A percentile compares a stretch with the other conserved stretches of the same genome.
These are phyloP conservation scores for Callospermophilus lateralis DNA, from an alignment of 2,113 vertebrate species.

Conservation along the genomic window DNA sequence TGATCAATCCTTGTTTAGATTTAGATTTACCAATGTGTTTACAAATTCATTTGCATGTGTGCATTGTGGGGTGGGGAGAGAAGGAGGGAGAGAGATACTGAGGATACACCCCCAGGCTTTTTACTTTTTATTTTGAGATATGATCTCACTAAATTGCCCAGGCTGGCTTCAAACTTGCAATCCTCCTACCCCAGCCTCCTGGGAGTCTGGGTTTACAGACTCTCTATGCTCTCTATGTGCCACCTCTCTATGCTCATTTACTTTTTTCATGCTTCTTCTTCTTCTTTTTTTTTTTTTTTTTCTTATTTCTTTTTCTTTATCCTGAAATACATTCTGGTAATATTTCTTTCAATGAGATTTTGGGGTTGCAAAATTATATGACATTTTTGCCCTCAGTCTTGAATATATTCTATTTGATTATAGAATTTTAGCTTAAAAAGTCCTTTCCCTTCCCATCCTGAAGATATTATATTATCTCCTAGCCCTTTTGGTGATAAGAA, in stretches of 20 bases:
- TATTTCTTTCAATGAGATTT: not conserved
- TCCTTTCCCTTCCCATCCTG: not conserved
- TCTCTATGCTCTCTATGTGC: too few relatives aligned
- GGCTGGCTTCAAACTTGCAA: too few relatives aligned
- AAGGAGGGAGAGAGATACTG: too few relatives aligned
- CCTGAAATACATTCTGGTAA: not conserved
- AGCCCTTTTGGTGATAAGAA: not conserved
- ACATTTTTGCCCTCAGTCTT: not conserved
- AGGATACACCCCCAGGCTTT: too few relatives aligned
- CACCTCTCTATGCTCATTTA: too few relatives aligned
- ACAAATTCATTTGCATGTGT: not conserved
- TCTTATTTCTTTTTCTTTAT: not conserved
- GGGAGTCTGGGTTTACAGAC: too few relatives aligned
- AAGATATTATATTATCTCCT: not conserved
- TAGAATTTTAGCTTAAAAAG: not conserved
- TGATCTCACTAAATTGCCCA: too few relatives aligned
- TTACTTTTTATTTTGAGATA: too few relatives aligned
- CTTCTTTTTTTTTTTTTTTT: not conserved
- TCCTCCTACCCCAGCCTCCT: too few relatives aligned
- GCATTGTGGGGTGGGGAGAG: too few relatives aligned
- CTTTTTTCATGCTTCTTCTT: not conserved
- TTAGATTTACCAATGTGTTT: not conserved
- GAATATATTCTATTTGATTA: not conserved
- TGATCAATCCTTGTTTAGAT: not conserved
- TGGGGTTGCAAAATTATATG: not conserved